These are phyloP conservation scores for Actenoides hombroni DNA, from an alignment of 2,113 vertebrate genomes.

Conservation along the genomic window DNA sequence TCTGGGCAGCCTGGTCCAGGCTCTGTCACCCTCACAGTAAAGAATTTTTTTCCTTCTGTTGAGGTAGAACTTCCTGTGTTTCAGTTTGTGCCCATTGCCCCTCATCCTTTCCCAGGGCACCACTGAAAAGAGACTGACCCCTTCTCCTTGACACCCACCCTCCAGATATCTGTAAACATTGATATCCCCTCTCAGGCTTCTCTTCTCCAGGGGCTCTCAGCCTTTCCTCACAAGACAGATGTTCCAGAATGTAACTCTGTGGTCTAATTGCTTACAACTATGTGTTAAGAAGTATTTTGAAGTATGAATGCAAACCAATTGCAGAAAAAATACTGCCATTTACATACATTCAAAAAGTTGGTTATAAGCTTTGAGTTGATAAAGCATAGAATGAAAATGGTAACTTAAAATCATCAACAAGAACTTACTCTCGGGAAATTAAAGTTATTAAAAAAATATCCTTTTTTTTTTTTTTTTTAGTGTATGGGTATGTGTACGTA, in stretches of 20 bases:
- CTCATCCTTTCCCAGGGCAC: too few species aligned
- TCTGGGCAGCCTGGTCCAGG: too few species aligned
- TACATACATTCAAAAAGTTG: neutral
- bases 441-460: neutral
- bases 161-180: too few species aligned
- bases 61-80: too few species aligned
- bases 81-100: too few species aligned
- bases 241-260: neutral
- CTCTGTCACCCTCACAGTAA: too few species aligned
- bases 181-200: too few species aligned
- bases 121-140: too few species aligned
- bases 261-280: neutral
- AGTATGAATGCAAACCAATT: neutral
- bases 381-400: neutral
- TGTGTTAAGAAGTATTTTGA: neutral
- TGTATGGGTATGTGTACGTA: rapidly evolving
- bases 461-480: neutral
- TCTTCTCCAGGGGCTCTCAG: too few species aligned
- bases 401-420: neutral
- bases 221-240: too few species aligned
- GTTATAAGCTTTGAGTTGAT: neutral
- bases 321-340: neutral
- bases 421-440: neutral
- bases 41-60: too few species aligned
- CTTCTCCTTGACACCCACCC: too few species aligned